Base-by-base conservation (phyloP, 2,797 vertebrate species). In the Pangasius sanitwongsei region DNA sequence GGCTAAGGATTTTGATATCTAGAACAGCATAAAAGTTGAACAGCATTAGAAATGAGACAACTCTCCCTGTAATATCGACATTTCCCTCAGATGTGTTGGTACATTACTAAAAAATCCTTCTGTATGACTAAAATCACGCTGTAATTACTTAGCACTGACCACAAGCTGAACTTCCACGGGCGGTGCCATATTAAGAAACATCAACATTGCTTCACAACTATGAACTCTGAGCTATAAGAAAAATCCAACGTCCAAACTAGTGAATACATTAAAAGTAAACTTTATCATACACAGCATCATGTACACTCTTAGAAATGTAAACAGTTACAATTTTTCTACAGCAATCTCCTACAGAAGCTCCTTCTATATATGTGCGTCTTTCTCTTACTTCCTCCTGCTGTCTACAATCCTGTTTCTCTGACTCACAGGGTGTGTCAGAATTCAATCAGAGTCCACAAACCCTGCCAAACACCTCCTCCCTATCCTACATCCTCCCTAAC, bases 401-500 rank as follows among this genome's bases (percentile, higher is more conserved):
- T 72, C 25, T 48, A 41, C 13, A 50, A 9, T 88, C 59, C 69
- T 48, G 81, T 69, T 50, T 57, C 63, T 83, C 41, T 91, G 86
- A 89, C 86, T 85, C 75, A 50, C 82, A 83, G 87, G 87, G 82
- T 87, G 82, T 87, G 85, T 87, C 70, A 37, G 50, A 44, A 61
- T 83, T 59, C 28, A 83, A 80, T 67, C 78, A 7, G 63, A 59
- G 48, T 82, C 48, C 86, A 81, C 44, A 88, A 81, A 82, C 70
- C 41, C 70, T 81, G 88, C 88, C 84, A 88, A 88, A 87, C 59
- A 82, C 23, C 72, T 63, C 48, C 53, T 67, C 48, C 84, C 70
- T 12, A 75, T 82, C 65, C 34, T 87, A 34, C 86, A 77, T 86
- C 85, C 85, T 59, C 25, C 48, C 48, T 9, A 48, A 9, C 48